Percentiles rank a stretch among this genome's conserved stretches.
phyloP scores from a whole-genome alignment of 1,140 invertebrate species.

The Apocrypta bakeri region DNA sequence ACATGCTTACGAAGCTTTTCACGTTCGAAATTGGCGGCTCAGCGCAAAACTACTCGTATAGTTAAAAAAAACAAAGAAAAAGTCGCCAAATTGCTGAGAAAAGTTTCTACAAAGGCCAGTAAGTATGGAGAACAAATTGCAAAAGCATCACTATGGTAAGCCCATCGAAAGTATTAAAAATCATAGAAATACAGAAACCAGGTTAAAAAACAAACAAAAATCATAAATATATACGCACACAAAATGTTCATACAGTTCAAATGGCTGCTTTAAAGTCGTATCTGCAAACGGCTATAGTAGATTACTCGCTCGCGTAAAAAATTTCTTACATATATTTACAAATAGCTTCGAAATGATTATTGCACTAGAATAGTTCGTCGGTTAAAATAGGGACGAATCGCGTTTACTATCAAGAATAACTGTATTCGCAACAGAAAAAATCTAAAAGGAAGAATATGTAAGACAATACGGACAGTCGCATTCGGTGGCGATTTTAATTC shows the following conservation, averaged over 20 bases:
- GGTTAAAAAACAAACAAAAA: conserved; percentile 3
- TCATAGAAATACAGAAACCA: conserved; percentile 13
- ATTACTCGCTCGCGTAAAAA: neutral
- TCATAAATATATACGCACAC: neutral
- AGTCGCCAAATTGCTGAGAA: neutral
- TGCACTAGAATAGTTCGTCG: neutral
- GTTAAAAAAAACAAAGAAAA: too few species aligned
- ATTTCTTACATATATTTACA: too few species aligned
- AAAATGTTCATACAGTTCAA: neutral
- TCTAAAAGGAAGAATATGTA: neutral
- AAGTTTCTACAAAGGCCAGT: conserved; percentile 7
- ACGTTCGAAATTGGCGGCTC: neutral
- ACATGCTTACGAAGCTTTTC: conserved; percentile 5
- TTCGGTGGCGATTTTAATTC: too few species aligned
- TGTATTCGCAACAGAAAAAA: neutral
- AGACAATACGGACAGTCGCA: neutral
- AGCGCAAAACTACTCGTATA: conserved; percentile 1
- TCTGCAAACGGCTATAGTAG: neutral
- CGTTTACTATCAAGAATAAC: neutral
- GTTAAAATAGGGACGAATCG: too few species aligned
- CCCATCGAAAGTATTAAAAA: conserved; percentile 7
- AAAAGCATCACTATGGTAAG: neutral
- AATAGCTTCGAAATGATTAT: neutral
- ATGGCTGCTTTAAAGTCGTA: neutral
- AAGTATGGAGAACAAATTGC: conserved; percentile 18